Evolutionary conservation across 2,797 vertebrate species (phyloP).

Genomic region (Paratrypauchen microcephalus): DNA sequence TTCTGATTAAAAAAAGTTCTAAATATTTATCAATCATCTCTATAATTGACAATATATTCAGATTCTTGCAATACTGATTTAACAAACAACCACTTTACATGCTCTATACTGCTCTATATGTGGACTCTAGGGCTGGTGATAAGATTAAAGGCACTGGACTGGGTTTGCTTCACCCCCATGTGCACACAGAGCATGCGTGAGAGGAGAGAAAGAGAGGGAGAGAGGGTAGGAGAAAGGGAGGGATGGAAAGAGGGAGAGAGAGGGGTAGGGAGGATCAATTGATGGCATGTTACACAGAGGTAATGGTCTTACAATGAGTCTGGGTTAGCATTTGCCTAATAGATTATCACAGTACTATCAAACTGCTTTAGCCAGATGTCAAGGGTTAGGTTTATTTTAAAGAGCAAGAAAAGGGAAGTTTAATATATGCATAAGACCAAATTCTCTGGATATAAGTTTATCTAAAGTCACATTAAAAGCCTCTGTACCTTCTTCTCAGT

Average conservation of each 20-base stretch:
- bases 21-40: too few species aligned
- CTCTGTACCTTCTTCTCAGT: too few species aligned
- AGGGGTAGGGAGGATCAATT: conserved; percentile 12
- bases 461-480: too few species aligned
- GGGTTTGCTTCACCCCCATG: neutral
- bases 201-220: neutral
- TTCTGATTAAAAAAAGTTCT: too few species aligned
- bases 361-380: neutral
- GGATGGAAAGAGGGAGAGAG: neutral
- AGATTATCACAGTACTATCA: neutral
- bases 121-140: neutral
- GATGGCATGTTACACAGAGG: conserved; percentile 19
- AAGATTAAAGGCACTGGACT: conserved; percentile 34
- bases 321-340: neutral
- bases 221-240: too few species aligned
- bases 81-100: too few species aligned
- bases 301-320: conserved; percentile 19
- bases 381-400: neutral
- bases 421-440: too few species aligned
- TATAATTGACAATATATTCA: too few species aligned
- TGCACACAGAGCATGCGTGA: conserved; percentile 4
- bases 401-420: neutral
- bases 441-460: too few species aligned
- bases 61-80: too few species aligned
- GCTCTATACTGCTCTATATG: neutral